These are phyloP conservation scores for Microctenopoma lineatum DNA, from an alignment of 2,797 vertebrate species.

Conservation along the genomic window DNA sequence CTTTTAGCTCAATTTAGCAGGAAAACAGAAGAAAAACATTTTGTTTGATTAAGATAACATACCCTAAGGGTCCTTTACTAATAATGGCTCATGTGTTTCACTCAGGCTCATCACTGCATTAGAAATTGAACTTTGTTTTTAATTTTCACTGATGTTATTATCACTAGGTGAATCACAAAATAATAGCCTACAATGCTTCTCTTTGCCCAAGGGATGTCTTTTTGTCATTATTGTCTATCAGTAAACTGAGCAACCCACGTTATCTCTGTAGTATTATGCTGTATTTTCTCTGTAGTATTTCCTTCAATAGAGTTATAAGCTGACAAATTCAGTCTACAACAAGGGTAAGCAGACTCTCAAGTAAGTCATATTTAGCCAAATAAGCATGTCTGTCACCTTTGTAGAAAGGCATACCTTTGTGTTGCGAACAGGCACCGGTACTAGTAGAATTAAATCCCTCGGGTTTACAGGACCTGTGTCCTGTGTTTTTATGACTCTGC, in stretches of 20 bases:
- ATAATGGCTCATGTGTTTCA: no score
- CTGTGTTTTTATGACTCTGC: slow-evolving; percentile 22
- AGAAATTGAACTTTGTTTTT: neutral
- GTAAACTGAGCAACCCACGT: neutral
- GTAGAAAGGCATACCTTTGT: slow-evolving; percentile 6
- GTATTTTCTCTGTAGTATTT: neutral
- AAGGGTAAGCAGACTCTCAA: slow-evolving; percentile 3
- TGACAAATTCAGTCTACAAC: neutral
- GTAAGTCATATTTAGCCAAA: neutral
- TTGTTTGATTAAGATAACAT: no score
- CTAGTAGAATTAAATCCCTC: neutral
- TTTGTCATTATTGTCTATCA: neutral
- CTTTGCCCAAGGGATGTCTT: neutral
- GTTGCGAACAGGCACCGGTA: slow-evolving; percentile 5
- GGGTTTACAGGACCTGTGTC: neutral
- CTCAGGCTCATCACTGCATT: neutral
- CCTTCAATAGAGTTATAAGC: neutral
- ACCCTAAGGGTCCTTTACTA: no score
- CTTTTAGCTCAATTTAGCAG: no score
- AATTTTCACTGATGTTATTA: neutral
- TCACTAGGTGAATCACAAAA: neutral
- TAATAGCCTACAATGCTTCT: neutral
- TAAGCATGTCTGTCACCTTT: slow-evolving; percentile 9
- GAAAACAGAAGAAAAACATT: no score
- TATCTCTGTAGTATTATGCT: neutral